phyloP scores from a whole-genome alignment of 2,797 vertebrate genomes.

The Hypotaenidia okinawae region DNA sequence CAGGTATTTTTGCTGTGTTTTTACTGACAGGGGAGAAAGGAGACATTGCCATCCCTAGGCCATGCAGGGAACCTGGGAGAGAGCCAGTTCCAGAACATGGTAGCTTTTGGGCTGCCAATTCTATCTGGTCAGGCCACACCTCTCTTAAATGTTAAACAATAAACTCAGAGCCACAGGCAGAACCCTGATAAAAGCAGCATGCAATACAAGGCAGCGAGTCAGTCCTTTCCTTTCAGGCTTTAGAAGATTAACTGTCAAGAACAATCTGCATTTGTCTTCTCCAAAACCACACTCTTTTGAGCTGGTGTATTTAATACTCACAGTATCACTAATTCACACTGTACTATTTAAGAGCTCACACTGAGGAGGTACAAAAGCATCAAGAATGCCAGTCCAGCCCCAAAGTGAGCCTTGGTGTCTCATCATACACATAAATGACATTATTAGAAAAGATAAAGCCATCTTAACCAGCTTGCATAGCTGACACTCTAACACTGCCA shows the following conservation, averaged over 20 bases:
- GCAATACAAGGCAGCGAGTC: neutral
- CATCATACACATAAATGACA: neutral
- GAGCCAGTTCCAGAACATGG: neutral
- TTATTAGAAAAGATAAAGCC: neutral
- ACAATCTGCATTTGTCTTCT: neutral
- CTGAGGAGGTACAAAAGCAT: neutral
- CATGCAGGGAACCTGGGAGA: neutral
- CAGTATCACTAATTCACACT: accelerated
- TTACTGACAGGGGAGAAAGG: neutral
- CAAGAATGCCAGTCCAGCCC: neutral
- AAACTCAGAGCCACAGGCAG: neutral
- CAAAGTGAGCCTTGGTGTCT: neutral
- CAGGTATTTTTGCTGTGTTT: neutral
- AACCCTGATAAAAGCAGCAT: neutral
- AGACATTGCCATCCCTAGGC: neutral
- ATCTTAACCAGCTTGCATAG: neutral
- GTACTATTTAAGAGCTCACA: neutral
- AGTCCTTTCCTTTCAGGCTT: neutral
- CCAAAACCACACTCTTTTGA: neutral
- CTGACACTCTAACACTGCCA: neutral
- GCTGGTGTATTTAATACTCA: no score
- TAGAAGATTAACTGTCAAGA: neutral
- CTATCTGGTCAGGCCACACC: neutral
- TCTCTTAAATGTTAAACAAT: neutral
- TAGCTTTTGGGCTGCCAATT: neutral